These are phyloP conservation scores for Platypus cylindrus DNA, from an alignment of 2,888 invertebrate genomes.

Conservation along the genomic window DNA sequence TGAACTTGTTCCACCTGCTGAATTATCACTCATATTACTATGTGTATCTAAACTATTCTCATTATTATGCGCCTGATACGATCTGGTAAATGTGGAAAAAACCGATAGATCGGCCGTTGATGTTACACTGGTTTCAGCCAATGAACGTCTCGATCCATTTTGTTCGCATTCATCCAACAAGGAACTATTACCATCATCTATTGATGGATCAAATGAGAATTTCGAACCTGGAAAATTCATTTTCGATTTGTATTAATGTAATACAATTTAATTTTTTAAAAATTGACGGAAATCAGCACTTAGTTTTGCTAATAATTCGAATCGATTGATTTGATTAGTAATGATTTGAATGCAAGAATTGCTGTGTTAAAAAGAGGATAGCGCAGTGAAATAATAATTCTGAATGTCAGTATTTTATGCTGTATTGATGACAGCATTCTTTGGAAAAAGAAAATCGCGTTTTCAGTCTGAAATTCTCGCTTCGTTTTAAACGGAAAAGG, in stretches of 20 bases:
- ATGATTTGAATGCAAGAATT: background rate
- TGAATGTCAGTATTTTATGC: too few species aligned
- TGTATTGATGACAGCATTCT: too few species aligned
- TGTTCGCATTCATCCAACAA: slow-evolving; percentile 43
- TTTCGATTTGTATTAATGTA: too few species aligned
- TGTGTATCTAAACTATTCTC: slow-evolving; percentile 66
- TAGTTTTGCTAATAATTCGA: too few species aligned
- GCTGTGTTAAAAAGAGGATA: too few species aligned
- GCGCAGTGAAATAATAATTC: too few species aligned
- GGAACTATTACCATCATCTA: slow-evolving; percentile 59
- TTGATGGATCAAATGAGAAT: slow-evolving; percentile 50
- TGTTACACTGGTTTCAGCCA: slow-evolving; percentile 73
- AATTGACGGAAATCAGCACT: too few species aligned
- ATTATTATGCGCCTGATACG: slow-evolving; percentile 57
- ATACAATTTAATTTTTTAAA: too few species aligned
- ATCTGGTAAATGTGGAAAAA: slow-evolving; percentile 58
- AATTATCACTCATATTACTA: slow-evolving; percentile 62
- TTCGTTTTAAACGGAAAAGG: too few species aligned
- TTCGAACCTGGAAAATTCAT: slow-evolving; percentile 45
- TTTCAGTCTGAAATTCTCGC: too few species aligned
- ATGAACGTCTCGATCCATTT: slow-evolving; percentile 61
- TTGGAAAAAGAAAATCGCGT: too few species aligned
- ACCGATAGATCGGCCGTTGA: slow-evolving; percentile 73
- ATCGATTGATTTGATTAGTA: too few species aligned
- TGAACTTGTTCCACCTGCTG: slow-evolving; percentile 44